phyloP scores from a whole-genome alignment of 2,888 invertebrate genomes.

The Drosophila mimetica region DNA sequence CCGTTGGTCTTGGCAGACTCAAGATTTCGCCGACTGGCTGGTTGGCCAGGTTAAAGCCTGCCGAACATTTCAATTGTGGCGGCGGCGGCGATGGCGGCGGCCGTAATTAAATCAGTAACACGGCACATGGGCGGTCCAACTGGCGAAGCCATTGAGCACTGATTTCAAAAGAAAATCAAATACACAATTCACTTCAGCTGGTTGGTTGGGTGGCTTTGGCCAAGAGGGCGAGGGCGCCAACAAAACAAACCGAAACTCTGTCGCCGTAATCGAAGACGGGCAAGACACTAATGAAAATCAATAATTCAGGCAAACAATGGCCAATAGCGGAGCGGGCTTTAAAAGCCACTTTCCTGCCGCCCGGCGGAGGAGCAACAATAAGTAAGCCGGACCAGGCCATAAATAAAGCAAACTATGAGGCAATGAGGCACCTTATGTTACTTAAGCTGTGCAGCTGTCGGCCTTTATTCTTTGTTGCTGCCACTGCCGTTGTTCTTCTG shows the following conservation, averaged over 20 bases:
- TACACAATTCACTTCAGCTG: constrained; percentile 25
- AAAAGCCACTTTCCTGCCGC: constrained; percentile 59
- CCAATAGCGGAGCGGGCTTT: constrained; percentile 39
- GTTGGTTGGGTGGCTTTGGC: neutral
- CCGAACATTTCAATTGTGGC: constrained; percentile 39
- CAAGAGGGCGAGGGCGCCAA: neutral
- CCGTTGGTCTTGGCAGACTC: constrained; percentile 23
- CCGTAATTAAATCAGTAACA: constrained; percentile 52
- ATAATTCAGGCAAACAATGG: constrained; percentile 71
- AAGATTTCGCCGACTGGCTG: constrained; percentile 29
- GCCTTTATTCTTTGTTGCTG: constrained; percentile 43
- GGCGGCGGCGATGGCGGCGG: constrained; percentile 6
- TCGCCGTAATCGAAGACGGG: constrained; percentile 65
- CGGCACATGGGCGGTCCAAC: neutral
- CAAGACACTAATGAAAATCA: constrained; percentile 72
- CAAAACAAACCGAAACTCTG: constrained; percentile 51
- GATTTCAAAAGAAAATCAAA: constrained; percentile 52
- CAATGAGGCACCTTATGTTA: constrained; percentile 57
- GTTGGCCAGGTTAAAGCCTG: constrained; percentile 35
- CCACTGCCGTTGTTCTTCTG: constrained; percentile 26
- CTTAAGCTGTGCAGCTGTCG: constrained; percentile 57
- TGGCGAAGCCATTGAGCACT: constrained; percentile 20
- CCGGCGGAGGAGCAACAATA: constrained; percentile 28
- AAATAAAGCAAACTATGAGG: constrained; percentile 67
- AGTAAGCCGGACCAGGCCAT: constrained; percentile 52